A percentile compares a stretch with the other conserved stretches of the same genome.
These are phyloP conservation scores for Eupithecia exiguata DNA, from an alignment of 2,888 invertebrate genomes.

Conservation along the genomic window DNA sequence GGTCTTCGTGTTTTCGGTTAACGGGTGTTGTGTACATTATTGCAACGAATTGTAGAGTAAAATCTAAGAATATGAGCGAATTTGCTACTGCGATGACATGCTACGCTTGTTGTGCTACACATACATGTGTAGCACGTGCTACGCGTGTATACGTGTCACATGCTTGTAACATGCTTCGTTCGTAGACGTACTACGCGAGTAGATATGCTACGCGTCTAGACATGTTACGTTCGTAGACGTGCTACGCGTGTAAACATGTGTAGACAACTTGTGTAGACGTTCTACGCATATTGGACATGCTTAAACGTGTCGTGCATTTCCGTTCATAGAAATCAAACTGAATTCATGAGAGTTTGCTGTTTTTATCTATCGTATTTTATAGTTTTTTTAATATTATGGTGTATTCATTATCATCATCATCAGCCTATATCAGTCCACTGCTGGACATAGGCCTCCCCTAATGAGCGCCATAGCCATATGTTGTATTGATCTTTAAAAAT, in stretches of 20 bases:
- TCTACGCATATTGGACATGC: background rate
- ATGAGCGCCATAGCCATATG: too few relatives aligned
- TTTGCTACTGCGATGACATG: too few relatives aligned
- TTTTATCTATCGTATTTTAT: too few relatives aligned
- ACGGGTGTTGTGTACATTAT: conserved; percentile 73
- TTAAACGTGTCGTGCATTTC: too few relatives aligned
- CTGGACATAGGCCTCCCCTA: too few relatives aligned
- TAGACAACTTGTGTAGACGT: too few relatives aligned
- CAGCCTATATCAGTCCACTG: too few relatives aligned
- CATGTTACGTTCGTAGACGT: background rate
- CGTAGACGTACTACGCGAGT: background rate
- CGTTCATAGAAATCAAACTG: too few relatives aligned
- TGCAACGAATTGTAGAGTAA: background rate
- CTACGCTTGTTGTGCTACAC: too few relatives aligned
- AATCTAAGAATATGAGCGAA: conserved; percentile 54
- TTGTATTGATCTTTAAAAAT: background rate
- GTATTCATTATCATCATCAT: too few relatives aligned
- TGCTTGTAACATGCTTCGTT: background rate
- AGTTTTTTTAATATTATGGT: too few relatives aligned
- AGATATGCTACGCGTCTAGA: background rate
- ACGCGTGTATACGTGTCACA: background rate
- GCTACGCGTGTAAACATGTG: background rate
- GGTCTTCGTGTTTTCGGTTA: conserved; percentile 90
- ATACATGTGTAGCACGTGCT: background rate
- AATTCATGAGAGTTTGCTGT: too few relatives aligned